Base-by-base conservation (phyloP, 2,888 invertebrate genomes). In the Trichopoda pennipes region DNA sequence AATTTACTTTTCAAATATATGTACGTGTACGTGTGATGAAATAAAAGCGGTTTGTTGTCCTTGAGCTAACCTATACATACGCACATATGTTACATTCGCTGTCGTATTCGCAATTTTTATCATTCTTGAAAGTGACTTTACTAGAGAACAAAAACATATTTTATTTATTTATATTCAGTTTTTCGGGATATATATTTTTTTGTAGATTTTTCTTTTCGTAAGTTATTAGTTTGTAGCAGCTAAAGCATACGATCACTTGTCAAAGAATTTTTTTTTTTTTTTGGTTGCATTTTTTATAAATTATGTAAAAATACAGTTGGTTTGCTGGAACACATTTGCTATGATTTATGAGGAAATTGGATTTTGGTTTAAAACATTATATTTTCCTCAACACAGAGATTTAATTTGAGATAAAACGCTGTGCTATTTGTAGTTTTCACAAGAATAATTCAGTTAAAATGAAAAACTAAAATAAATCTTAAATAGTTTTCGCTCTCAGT, bases 201-300 rank as follows among this genome's bases (percentile, higher is more conserved):
- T 8, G 8, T n/a, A 1, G 19, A 14, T 44, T 51, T 66, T 28
- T 28, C 28, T 16, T 38, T 38, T 38, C 7, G 7, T 3, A 38
- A 14, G 16, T 78, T 61, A 47, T 72, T 32, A 58, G 66, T 66
- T 66, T 51, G 51, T 53, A 38, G 60, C 53, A 76, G 75, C 69
- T 68, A 73, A 77, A 68, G 69, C 56, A 51, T 58, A 81, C 64
- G 63, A 53, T 64, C 60, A 61, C 53, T 51, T 79, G 60, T 61
- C 73, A 58, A 64, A 64, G 32, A 69, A 47, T 12, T 76, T 76
- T 60, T 9, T 44, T n/a, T n/a, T n/a, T n/a, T n/a, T n/a, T n/a
- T n/a, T n/a, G n/a, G n/a, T n/a, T n/a, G 16, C 14, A 44, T 58
- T 44, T 44, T 28, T 51, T 72, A 49, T 28, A 28, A 28, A 28